Evolutionary conservation across 2,797 vertebrate genomes (phyloP), one percentile per base, ranked within the genome.

Genomic region (Betta splendens): DNA sequence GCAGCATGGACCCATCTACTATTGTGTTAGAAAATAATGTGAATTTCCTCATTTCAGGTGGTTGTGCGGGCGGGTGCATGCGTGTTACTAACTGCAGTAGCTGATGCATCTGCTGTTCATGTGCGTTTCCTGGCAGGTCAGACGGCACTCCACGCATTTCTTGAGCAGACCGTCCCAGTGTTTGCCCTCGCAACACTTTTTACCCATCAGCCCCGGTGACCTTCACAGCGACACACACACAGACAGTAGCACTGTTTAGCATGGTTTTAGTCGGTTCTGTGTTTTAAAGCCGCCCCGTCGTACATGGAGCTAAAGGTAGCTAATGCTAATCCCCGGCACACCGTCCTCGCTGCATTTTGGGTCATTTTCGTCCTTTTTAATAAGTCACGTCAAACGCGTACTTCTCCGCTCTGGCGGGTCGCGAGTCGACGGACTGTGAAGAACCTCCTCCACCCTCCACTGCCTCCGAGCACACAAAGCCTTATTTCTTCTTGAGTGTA

Each of bases 31-130:
- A n/a, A n/a, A n/a, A n/a, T n/a, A n/a, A n/a, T n/a, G n/a, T n/a
- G n/a, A n/a, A n/a, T n/a, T n/a, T n/a, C n/a, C n/a, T n/a, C n/a
- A n/a, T n/a, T n/a, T n/a, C n/a, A n/a, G n/a, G n/a, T n/a, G n/a
- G n/a, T n/a, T n/a, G n/a, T n/a, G n/a, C n/a, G n/a, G n/a, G n/a
- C n/a, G n/a, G n/a, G n/a, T n/a, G n/a, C n/a, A n/a, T n/a, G 28
- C 9, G 22, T 17, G 18, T n/a, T 21, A 79, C 89, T 89, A 59
- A 92, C 91, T 78, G 20, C 91, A 92, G 79, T 58, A 82, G 15
- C 31, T 49, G 7, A 2, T 22, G 73, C 91, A 92, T 47, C 5
- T 77, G 36, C 2, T 0, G 4, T 1, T 16, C 4, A 33, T 3
- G 0, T 4, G 2, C 3, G 18, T 3, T 5, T 29, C 5, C 1